phyloP scores from a whole-genome alignment of 2,888 invertebrate species.

The Shargacucullia verbasci region DNA sequence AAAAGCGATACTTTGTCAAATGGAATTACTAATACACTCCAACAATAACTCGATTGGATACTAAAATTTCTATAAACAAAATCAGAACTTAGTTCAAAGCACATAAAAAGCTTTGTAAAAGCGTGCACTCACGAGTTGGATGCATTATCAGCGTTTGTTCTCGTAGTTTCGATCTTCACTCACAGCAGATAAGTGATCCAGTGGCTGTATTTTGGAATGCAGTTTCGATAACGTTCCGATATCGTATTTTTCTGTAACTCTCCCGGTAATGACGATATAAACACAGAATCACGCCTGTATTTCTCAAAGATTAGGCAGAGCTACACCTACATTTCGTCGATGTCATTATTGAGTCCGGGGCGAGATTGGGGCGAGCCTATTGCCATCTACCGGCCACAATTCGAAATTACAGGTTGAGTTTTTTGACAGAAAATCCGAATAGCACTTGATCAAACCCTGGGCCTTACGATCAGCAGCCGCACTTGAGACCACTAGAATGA shows the following conservation, averaged over 20 bases:
- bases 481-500: no score
- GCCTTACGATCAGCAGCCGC: no score
- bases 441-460: no score
- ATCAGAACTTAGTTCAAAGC: slow-evolving; percentile 20
- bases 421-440: no score
- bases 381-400: no score
- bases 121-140: slow-evolving; percentile 62
- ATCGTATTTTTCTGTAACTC: background rate
- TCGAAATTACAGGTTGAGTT: no score
- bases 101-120: slow-evolving; percentile 53
- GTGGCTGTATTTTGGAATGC: slow-evolving; percentile 46
- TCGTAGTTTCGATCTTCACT: slow-evolving; percentile 62
- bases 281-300: no score
- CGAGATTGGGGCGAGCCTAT: no score
- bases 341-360: no score
- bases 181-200: slow-evolving; percentile 60
- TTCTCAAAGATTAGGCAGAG: no score
- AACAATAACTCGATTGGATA: slow-evolving; percentile 22
- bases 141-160: slow-evolving; percentile 66
- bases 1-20: slow-evolving; percentile 18
- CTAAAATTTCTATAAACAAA: slow-evolving; percentile 21
- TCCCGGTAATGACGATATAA: no score
- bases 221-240: background rate
- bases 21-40: slow-evolving; percentile 26
- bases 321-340: no score